Conservation (phyloP, 1,140 invertebrate genomes). For the Sitobion miscanthi region DNA sequence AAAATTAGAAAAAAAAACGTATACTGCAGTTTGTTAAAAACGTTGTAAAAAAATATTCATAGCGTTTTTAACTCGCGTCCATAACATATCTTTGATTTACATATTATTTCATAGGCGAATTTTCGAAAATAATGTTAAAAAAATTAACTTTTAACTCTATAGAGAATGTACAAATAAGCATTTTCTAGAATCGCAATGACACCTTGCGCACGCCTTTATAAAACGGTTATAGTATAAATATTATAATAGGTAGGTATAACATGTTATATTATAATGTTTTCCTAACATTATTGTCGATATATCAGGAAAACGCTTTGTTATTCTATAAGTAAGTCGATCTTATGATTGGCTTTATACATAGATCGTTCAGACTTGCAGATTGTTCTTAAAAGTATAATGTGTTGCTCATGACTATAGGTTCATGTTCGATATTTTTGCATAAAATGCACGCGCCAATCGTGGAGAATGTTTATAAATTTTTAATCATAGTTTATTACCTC, state of each 20-base stretch:
- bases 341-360: neutral
- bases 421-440: neutral
- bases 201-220: neutral
- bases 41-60: neutral
- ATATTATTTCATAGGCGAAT: neutral
- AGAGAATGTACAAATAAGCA: no score
- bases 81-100: neutral
- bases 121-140: neutral
- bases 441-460: neutral
- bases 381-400: neutral
- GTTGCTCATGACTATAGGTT: neutral
- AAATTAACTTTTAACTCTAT: neutral
- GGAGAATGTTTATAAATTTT: neutral
- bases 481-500: neutral
- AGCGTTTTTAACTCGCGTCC: neutral
- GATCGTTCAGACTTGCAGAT: neutral
- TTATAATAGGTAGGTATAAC: neutral
- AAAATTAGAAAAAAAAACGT: neutral
- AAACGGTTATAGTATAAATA: neutral
- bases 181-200: neutral
- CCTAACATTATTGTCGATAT: neutral
- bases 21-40: neutral
- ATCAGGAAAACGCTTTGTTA: neutral
- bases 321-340: neutral
- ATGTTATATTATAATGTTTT: neutral